Evolutionary conservation across 2,888 invertebrate species (phyloP), one percentile per base, ranked within the genome.

Genomic region (Lasioglossum morio): DNA sequence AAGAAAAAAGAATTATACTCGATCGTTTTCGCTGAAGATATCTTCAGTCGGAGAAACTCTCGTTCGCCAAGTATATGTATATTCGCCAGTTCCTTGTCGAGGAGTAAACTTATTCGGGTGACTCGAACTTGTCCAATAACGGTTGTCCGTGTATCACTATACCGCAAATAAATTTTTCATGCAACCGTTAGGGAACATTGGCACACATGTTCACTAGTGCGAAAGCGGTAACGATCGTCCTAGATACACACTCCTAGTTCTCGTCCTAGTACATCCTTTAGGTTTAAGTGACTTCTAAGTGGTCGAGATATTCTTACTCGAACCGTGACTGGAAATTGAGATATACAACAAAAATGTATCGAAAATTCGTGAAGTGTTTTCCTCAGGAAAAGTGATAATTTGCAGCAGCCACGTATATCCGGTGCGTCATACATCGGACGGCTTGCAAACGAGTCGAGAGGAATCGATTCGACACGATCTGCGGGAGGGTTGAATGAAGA

Each of bases 391-490:
- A 73, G 70, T 76, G 27, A 78, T 81, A 76, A 85, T 76, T 37
- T 37, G 72, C 75, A 37, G 75, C 34, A 70, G 46, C 72, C 81
- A 43, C 81, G 77, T 27, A 27, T 85, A 84, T 80, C 86, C 89
- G 85, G 88, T 83, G 53, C 88, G 90, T 86, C 87, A 88, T 86
- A 84, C 78, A 72, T 40, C 66, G 85, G 85, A 85, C 86, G 84
- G 87, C 84, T 88, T 81, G 90, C 87, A 92, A 92, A 93, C 92
- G 88, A 93, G 91, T 90, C 90, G 89, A 77, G 87, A 72, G 87
- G 87, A 93, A 92, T 92, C 89, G 90, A 93, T 93, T 92, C 89
- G 89, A 88, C 83, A 77, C 90, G 89, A 88, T 74, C 84, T 80
- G 79, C 79, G 73, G 79, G 79, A 87, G 88, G 77, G 81, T 86